Percentiles rank a stretch among this genome's conserved stretches.
Conservation (phyloP, 1,140 invertebrate genomes). For the Leptinotarsa lineolata region DNA sequence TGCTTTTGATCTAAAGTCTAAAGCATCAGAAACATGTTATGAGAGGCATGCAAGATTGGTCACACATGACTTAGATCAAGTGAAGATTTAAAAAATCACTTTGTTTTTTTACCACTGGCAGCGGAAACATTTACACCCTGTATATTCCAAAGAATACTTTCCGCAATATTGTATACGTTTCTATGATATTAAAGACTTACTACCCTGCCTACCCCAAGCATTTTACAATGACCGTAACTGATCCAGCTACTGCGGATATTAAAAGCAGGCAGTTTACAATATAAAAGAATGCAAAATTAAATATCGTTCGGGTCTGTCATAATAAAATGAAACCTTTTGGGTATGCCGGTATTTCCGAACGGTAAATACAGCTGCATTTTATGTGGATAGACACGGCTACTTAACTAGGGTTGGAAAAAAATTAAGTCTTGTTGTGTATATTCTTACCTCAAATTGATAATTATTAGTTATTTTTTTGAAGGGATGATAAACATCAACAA, state of each 20-base stretch:
- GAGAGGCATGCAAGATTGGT: no score
- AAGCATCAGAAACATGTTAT: no score
- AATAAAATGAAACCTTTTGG: neutral
- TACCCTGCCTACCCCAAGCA: neutral
- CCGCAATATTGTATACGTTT: no score
- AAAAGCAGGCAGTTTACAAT: neutral
- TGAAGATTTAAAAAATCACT: no score
- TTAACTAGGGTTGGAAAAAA: neutral
- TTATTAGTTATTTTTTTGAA: neutral
- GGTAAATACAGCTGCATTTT: slow-evolving; percentile 5
- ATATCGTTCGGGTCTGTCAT: slow-evolving; percentile 5
- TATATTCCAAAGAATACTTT: no score
- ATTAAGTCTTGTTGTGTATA: neutral
- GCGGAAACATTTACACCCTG: no score
- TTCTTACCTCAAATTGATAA: neutral
- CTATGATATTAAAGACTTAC: neutral
- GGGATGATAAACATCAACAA: neutral
- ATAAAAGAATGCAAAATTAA: neutral
- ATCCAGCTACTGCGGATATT: neutral
- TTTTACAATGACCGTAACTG: neutral
- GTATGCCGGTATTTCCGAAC: neutral
- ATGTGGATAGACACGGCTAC: slow-evolving; percentile 1
- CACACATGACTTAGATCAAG: no score
- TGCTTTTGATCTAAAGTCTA: no score
- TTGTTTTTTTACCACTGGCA: no score